These are phyloP conservation scores for Lampris megalopsis DNA, from an alignment of 2,113 vertebrate genomes.

Conservation along the genomic window DNA sequence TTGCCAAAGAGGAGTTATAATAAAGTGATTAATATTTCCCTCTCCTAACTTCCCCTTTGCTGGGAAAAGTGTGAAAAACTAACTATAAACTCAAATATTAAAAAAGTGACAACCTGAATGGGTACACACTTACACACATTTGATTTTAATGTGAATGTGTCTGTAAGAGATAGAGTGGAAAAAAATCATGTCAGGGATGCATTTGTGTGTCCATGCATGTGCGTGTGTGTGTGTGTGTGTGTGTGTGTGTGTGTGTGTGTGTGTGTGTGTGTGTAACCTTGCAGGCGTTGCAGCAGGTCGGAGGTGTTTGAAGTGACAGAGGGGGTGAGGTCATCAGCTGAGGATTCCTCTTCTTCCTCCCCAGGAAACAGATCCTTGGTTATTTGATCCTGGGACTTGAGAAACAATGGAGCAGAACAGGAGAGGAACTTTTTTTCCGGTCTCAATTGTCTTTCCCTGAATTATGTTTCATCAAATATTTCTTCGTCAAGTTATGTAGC, in stretches of 20 bases:
- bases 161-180: too few species aligned
- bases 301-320: conserved; percentile 90
- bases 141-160: too few species aligned
- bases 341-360: conserved; percentile 89
- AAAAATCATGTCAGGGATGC: too few species aligned
- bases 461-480: background rate
- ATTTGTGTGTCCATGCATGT: background rate
- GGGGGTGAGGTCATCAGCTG: conserved; percentile 88
- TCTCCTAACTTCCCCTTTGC: too few species aligned
- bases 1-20: too few species aligned
- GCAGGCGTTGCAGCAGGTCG: conserved; percentile 84
- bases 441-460: too few species aligned
- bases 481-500: too few species aligned
- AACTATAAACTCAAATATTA: too few species aligned
- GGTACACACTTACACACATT: too few species aligned
- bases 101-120: too few species aligned
- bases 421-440: background rate
- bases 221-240: background rate
- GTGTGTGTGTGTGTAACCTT: conserved; percentile 54
- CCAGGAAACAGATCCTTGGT: conserved; percentile 90
- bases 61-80: too few species aligned
- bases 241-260: background rate
- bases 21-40: too few species aligned
- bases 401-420: background rate
- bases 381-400: conserved; percentile 85